A percentile compares a stretch with the other conserved stretches of the same genome.
These are phyloP conservation scores for Meles meles DNA, from an alignment of 2,113 vertebrate genomes.

Conservation along the genomic window DNA sequence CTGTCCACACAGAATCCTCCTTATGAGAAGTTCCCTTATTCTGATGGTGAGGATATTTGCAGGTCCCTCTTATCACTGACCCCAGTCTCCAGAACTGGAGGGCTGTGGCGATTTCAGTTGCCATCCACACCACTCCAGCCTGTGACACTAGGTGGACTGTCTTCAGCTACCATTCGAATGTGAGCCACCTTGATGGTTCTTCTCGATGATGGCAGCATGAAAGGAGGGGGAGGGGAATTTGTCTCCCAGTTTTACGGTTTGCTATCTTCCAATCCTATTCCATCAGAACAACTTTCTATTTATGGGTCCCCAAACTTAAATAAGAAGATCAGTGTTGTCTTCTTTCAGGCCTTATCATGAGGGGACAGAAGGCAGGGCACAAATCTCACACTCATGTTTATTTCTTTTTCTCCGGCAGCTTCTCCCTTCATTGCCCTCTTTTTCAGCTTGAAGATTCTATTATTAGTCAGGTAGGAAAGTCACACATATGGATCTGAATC, in stretches of 20 bases:
- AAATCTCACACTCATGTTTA: background rate
- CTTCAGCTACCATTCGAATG: fast-evolving
- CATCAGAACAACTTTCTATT: background rate
- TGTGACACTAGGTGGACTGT: background rate
- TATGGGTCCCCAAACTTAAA: background rate
- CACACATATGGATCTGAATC: background rate
- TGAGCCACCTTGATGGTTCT: background rate
- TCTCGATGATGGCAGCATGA: background rate
- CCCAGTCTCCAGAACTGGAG: background rate
- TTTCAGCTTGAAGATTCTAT: background rate
- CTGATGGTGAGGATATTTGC: background rate
- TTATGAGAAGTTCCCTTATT: background rate
- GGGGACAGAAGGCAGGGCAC: background rate
- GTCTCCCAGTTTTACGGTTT: background rate
- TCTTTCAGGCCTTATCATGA: background rate
- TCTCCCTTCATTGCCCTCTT: background rate
- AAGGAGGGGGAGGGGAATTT: background rate
- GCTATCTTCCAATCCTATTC: background rate
- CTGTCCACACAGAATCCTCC: background rate
- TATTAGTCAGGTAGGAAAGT: background rate
- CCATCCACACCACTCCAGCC: background rate
- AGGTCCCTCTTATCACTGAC: background rate
- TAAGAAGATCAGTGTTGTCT: background rate
- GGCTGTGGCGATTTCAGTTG: fast-evolving
- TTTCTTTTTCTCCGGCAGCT: background rate